Conservation (phyloP, 2,888 invertebrate species). For the Alitta virens region DNA sequence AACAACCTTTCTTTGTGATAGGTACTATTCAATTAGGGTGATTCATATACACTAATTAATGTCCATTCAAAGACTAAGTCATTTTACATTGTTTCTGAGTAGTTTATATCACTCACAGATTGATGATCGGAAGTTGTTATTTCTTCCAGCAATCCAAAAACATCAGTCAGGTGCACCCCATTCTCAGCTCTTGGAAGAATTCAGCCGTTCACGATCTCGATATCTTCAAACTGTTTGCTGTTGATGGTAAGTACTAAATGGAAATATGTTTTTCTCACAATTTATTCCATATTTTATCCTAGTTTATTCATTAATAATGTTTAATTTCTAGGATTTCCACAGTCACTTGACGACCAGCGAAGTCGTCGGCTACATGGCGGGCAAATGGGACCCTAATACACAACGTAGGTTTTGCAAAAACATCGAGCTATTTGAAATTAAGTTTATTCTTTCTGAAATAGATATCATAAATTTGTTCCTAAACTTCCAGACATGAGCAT, state of each 20-base stretch:
- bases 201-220: constrained; percentile 86
- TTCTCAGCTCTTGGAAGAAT: constrained; percentile 85
- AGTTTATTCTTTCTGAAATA: too few species aligned
- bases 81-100: too few species aligned
- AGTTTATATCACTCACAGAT: too few species aligned
- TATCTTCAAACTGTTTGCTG: constrained; percentile 78
- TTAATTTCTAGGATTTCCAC: constrained; percentile 70
- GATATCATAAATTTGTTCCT: too few species aligned
- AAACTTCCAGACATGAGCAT: constrained; percentile 77
- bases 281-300: neutral
- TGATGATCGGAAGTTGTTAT: constrained; percentile 2
- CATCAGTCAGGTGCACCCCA: constrained; percentile 83
- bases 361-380: constrained; percentile 93
- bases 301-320: neutral
- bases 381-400: constrained; percentile 89
- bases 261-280: neutral
- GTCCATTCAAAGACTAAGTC: too few species aligned
- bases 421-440: too few species aligned
- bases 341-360: constrained; percentile 91
- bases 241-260: constrained; percentile 65
- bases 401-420: constrained; percentile 75
- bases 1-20: too few species aligned
- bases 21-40: too few species aligned
- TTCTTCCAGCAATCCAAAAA: constrained; percentile 76
- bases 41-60: too few species aligned